A percentile compares a stretch with the other conserved stretches of the same genome.
phyloP scores from a whole-genome alignment of 64 coral and sea anemone genomes.

The Dendrophyllia cribrosa region DNA sequence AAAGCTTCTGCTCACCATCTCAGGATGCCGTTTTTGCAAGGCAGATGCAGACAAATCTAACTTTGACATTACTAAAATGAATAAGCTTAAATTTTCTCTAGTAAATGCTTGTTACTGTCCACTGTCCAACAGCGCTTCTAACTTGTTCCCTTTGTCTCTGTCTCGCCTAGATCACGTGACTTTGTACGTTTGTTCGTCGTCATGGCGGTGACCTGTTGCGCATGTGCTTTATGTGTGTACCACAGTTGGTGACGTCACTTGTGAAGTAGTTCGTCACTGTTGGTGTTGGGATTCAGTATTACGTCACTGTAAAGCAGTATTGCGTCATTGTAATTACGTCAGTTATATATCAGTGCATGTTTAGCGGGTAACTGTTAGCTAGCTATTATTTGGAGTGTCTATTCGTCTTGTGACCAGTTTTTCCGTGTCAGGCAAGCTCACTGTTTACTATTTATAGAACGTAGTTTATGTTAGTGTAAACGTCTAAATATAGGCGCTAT shows the following conservation, averaged over 20 bases:
- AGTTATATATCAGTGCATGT: conserved; percentile 41
- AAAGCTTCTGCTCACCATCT: too few species aligned
- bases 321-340: conserved; percentile 16
- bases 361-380: conserved; percentile 29
- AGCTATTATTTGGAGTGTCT: conserved; percentile 21
- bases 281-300: conserved; percentile 56
- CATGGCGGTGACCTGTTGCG: conserved; percentile 54
- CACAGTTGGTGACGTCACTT: conserved; percentile 65
- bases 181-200: conserved; percentile 52
- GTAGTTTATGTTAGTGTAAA: conserved; percentile 19
- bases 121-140: neutral
- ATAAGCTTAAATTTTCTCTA: neutral
- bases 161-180: conserved; percentile 58
- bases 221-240: conserved; percentile 60
- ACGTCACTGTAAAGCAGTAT: conserved; percentile 38
- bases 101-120: neutral
- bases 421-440: conserved; percentile 43
- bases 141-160: conserved; percentile 47
- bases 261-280: conserved; percentile 41
- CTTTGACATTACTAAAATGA: neutral
- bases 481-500: conserved; percentile 15
- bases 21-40: too few species aligned
- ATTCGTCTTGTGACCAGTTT: conserved; percentile 34
- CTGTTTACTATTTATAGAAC: conserved; percentile 54
- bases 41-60: too few species aligned